These are phyloP conservation scores for Drosophila cognata DNA, from an alignment of 2,888 invertebrate genomes.

Conservation along the genomic window DNA sequence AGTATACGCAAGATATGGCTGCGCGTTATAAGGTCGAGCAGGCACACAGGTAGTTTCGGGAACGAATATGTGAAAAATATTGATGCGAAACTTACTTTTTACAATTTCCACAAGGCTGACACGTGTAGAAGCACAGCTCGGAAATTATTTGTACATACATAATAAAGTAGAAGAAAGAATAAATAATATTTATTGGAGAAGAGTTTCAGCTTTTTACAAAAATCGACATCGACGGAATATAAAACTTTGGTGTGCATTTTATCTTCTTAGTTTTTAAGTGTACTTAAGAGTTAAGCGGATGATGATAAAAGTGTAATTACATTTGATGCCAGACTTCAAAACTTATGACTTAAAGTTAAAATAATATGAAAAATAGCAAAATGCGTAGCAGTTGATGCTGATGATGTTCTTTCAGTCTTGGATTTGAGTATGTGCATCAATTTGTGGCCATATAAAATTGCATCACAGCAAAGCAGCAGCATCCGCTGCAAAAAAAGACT, in stretches of 20 bases:
- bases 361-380: background rate
- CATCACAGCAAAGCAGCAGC: conserved; percentile 20
- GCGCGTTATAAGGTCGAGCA: background rate
- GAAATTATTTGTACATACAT: background rate
- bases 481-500: background rate
- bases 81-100: background rate
- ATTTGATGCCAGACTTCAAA: background rate
- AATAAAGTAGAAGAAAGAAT: background rate
- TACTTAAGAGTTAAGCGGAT: background rate
- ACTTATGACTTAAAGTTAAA: background rate
- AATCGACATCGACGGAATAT: background rate
- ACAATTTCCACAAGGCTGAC: background rate
- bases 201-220: background rate
- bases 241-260: background rate
- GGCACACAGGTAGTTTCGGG: background rate
- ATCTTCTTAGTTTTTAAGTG: background rate
- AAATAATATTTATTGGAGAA: background rate
- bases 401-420: background rate
- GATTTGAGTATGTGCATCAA: conserved; percentile 31
- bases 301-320: background rate
- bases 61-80: background rate
- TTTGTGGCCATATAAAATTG: conserved; percentile 24
- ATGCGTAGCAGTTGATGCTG: conserved; percentile 1
- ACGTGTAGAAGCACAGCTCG: background rate
- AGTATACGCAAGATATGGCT: conserved; percentile 7